These are phyloP conservation scores for Melanaphis sacchari DNA, from an alignment of 1,140 invertebrate genomes.

Conservation along the genomic window DNA sequence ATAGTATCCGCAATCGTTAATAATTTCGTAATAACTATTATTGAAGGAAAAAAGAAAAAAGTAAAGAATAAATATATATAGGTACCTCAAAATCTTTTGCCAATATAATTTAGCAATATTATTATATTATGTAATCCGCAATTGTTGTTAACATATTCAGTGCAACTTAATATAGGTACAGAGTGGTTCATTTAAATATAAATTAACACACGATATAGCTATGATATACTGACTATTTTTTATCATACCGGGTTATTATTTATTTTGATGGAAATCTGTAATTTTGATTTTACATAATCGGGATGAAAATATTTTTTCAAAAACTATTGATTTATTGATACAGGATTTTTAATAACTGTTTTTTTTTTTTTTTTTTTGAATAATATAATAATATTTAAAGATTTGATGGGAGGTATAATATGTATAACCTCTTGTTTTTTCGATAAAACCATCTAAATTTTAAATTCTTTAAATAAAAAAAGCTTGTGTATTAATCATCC, in stretches of 20 bases:
- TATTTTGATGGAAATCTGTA: not conserved
- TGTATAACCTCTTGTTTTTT: not conserved
- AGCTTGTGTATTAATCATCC: too few species aligned
- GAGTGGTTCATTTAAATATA: not conserved
- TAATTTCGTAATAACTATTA: slow-evolving; percentile 5
- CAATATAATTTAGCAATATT: slow-evolving; percentile 2
- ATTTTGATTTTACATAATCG: not conserved
- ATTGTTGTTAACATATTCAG: not conserved
- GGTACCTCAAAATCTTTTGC: not conserved
- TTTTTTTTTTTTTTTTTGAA: too few species aligned
- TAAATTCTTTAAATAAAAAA: not conserved
- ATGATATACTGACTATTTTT: too few species aligned
- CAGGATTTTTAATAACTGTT: too few species aligned
- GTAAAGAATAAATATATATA: not conserved
- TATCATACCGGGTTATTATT: not conserved
- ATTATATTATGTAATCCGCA: not conserved
- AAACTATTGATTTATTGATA: too few species aligned
- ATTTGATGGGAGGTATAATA: not conserved
- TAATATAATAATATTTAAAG: not conserved
- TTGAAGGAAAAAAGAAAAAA: not conserved
- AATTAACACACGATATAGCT: too few species aligned
- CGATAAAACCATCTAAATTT: not conserved
- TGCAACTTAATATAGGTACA: not conserved
- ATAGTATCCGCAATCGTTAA: not conserved
- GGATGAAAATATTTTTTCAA: too few species aligned